These are phyloP conservation scores for Rhinichthys klamathensis DNA, from an alignment of 2,113 vertebrate species.

Conservation along the genomic window DNA sequence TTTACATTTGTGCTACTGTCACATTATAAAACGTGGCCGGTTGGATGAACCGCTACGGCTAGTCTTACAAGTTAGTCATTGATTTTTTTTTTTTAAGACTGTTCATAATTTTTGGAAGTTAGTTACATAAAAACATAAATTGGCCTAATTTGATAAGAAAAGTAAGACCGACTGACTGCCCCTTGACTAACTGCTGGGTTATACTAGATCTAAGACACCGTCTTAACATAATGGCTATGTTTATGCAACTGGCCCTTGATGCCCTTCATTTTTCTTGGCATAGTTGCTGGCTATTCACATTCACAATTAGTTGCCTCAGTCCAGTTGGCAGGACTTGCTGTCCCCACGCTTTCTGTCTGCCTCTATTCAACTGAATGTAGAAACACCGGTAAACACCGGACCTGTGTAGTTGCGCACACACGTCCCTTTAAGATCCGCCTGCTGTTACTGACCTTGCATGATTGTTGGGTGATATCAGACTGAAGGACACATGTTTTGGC, in stretches of 20 bases:
- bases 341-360: background rate
- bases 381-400: background rate
- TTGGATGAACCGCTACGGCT: no score
- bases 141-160: no score
- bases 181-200: no score
- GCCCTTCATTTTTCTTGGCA: background rate
- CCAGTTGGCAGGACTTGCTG: background rate
- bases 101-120: no score
- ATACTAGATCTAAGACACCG: no score
- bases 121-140: no score
- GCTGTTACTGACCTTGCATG: conserved; percentile 3
- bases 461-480: conserved; percentile 26
- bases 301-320: background rate
- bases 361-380: conserved; percentile 4
- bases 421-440: background rate
- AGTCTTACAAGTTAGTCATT: no score
- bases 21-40: background rate
- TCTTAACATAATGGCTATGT: no score
- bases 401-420: background rate
- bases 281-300: conserved; percentile 10
- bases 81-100: no score
- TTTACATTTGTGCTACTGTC: background rate
- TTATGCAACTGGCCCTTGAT: background rate
- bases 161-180: no score
- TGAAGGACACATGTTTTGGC: background rate